A percentile compares a stretch with the other conserved stretches of the same genome.
phyloP scores from a whole-genome alignment of 2,888 invertebrate species.

The Nomada lathburiana region DNA sequence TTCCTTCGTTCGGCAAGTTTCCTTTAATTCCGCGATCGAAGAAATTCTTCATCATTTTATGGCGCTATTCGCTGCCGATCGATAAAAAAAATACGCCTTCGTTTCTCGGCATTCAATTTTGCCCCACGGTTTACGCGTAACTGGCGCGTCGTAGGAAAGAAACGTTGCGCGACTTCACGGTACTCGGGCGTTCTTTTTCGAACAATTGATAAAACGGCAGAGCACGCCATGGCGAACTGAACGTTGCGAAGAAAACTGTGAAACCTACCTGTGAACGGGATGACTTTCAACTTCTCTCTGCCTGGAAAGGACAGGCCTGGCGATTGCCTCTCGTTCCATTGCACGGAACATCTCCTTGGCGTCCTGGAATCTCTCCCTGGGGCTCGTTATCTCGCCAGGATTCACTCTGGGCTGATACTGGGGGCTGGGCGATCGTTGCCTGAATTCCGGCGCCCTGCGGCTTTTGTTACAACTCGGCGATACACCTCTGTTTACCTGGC shows the following conservation, averaged over 20 bases:
- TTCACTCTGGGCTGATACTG: conserved; percentile 83
- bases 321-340: conserved; percentile 88
- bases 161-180: neutral
- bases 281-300: conserved; percentile 75
- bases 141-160: neutral
- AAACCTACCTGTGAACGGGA: conserved; percentile 75
- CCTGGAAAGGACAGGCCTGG: conserved; percentile 75
- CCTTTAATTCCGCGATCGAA: too few relatives aligned
- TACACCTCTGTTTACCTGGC: conserved; percentile 69
- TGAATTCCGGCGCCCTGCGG: conserved; percentile 85
- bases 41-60: too few relatives aligned
- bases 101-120: too few relatives aligned
- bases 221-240: neutral
- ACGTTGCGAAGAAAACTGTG: neutral
- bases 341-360: conserved; percentile 94
- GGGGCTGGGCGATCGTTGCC: conserved; percentile 83
- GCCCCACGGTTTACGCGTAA: too few relatives aligned
- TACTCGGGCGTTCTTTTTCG: neutral
- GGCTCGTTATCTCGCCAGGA: conserved; percentile 85
- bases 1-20: neutral
- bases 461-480: conserved; percentile 76
- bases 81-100: too few relatives aligned
- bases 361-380: conserved; percentile 93
- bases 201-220: neutral
- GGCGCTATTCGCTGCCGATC: too few relatives aligned